These are phyloP conservation scores for Albula goreensis DNA, from an alignment of 2,113 vertebrate genomes.

Conservation along the genomic window DNA sequence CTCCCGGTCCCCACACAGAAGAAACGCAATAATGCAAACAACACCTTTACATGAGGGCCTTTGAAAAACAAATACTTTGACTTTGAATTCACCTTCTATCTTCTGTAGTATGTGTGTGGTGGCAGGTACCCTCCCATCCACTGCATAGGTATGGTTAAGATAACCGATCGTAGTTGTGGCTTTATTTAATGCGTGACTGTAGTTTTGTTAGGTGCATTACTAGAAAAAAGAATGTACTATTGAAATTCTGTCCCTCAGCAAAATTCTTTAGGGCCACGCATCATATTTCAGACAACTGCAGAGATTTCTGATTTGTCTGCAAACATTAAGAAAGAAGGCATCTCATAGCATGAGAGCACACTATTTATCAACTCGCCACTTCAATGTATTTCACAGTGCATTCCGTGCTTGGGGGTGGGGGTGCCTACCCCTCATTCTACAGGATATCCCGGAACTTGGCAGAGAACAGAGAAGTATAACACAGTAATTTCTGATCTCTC, in stretches of 20 bases:
- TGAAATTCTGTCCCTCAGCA: neutral
- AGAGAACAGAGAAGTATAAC: neutral
- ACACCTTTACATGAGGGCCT: neutral
- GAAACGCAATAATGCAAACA: neutral
- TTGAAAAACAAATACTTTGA: conserved; percentile 14
- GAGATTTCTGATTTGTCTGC: neutral
- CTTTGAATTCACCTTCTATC: neutral
- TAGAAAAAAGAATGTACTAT: neutral
- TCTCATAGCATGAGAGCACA: neutral
- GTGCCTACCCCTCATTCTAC: neutral
- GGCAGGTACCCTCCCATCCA: no score
- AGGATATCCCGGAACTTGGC: neutral
- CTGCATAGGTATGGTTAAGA: no score
- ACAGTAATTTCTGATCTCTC: conserved; percentile 7
- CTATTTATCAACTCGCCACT: neutral
- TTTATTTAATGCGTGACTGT: neutral
- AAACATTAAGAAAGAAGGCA: neutral
- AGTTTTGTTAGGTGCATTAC: neutral
- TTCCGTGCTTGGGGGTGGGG: neutral
- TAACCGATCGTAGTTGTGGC: no score
- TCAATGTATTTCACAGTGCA: neutral
- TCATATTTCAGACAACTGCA: neutral
- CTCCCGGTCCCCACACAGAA: neutral
- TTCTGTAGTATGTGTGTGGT: neutral
- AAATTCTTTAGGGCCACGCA: no score